Conservation (phyloP, 2,113 vertebrate species). For the Apaloderma vittatum region DNA sequence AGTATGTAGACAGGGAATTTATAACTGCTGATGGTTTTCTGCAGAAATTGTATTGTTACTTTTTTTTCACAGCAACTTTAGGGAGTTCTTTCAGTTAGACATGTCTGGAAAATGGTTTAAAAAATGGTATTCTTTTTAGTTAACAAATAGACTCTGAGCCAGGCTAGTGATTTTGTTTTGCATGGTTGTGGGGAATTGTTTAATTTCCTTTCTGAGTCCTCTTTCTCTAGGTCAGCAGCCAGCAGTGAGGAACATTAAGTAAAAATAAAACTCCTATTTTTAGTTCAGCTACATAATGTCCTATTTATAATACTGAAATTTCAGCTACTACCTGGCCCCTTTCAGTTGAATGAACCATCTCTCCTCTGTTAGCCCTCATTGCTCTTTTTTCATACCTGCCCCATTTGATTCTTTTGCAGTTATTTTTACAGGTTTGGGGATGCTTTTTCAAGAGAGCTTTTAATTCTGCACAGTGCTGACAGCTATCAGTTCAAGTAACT, state of each 20-base stretch:
- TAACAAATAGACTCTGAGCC: background rate
- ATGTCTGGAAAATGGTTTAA: background rate
- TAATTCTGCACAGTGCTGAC: background rate
- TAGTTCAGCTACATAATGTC: conserved; percentile 67
- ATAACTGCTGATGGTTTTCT: conserved; percentile 7
- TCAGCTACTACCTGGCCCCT: conserved; percentile 54
- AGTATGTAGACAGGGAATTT: background rate
- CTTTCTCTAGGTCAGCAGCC: conserved; percentile 62
- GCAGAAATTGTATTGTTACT: background rate
- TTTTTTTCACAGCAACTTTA: conserved; percentile 5
- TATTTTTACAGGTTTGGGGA: background rate
- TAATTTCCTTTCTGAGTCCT: conserved; percentile 46
- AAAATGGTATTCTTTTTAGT: background rate
- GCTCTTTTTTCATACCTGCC: background rate
- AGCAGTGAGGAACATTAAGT: conserved; percentile 55
- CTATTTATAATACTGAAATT: conserved; percentile 69
- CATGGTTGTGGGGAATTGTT: conserved; percentile 6
- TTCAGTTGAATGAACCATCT: background rate
- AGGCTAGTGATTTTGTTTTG: background rate
- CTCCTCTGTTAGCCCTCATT: background rate
- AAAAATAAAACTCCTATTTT: conserved; percentile 77
- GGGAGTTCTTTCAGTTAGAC: conserved; percentile 11
- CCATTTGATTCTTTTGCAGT: background rate
- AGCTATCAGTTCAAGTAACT: background rate
- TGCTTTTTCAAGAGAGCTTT: background rate